phyloP scores from a whole-genome alignment of 1,140 invertebrate species.

The Eumeta japonica region DNA sequence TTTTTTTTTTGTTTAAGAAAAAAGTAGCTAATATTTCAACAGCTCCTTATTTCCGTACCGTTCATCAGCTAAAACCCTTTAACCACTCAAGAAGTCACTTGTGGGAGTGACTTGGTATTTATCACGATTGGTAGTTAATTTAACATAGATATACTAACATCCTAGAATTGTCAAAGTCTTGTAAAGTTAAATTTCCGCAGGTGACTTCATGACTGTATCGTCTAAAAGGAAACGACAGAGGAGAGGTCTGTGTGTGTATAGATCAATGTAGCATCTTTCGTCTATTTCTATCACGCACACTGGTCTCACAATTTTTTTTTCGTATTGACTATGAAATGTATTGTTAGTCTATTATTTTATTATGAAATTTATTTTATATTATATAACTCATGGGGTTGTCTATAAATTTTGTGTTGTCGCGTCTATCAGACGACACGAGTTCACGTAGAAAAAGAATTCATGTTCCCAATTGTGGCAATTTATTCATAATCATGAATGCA shows the following conservation, averaged over 20 bases:
- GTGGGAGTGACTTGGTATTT: slow-evolving; percentile 8
- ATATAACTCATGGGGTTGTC: no score
- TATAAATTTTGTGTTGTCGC: no score
- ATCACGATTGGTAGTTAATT: slow-evolving; percentile 4
- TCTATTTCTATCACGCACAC: slow-evolving; percentile 47
- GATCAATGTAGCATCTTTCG: slow-evolving; percentile 51
- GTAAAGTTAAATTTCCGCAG: slow-evolving; percentile 46
- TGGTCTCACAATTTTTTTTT: not conserved
- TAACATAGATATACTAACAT: slow-evolving; percentile 37
- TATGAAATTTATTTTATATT: no score
- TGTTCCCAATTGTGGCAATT: no score
- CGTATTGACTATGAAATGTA: not conserved
- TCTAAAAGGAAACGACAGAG: slow-evolving; percentile 34
- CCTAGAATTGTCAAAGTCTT: slow-evolving; percentile 13
- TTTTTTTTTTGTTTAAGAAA: not conserved
- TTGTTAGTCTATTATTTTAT: not conserved
- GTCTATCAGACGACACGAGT: no score
- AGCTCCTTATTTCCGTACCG: no score
- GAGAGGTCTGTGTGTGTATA: slow-evolving; percentile 51
- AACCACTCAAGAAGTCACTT: slow-evolving; percentile 49
- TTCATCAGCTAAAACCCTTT: no score
- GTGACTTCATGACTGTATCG: slow-evolving; percentile 51
- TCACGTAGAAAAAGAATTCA: no score
- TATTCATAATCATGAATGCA: no score
- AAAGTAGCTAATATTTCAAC: no score